These are phyloP conservation scores for Limulus polyphemus DNA, from an alignment of 2,888 invertebrate species.

Conservation along the genomic window DNA sequence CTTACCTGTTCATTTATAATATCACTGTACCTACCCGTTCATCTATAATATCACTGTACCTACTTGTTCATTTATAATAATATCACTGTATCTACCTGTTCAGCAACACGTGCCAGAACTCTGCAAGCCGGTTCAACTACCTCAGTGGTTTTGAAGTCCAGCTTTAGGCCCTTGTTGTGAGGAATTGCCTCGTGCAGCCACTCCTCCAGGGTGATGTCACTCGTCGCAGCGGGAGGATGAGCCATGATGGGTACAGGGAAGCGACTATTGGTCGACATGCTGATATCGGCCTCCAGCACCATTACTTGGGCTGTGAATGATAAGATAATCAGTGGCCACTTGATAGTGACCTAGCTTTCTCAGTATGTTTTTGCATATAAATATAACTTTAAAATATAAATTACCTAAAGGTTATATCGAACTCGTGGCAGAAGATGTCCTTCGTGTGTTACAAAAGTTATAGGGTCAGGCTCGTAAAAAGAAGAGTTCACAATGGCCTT, in stretches of 20 bases:
- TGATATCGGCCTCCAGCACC: constrained; percentile 26
- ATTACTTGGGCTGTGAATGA: constrained; percentile 19
- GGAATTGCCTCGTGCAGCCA: constrained; percentile 32
- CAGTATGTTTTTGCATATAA: no score
- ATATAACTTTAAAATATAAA: no score
- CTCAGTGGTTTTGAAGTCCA: constrained; percentile 37
- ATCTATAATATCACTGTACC: no score
- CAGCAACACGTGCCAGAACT: constrained; percentile 26
- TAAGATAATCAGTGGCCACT: not conserved
- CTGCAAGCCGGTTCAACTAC: constrained; percentile 33
- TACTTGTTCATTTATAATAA: no score
- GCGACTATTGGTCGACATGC: constrained; percentile 25
- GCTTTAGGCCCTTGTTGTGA: constrained; percentile 34
- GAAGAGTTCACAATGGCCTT: no score
- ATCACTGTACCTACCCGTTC: no score
- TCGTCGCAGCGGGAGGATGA: constrained; percentile 31
- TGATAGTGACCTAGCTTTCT: no score
- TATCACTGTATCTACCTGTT: constrained; percentile 13
- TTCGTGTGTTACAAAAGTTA: no score
- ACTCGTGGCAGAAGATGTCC: no score
- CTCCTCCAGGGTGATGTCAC: constrained; percentile 34
- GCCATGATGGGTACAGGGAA: constrained; percentile 36
- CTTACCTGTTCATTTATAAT: no score
- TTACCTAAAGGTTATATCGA: no score
- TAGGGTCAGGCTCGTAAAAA: no score